phyloP scores from a whole-genome alignment of 2,797 vertebrate species.

The Kryptolebias ocellatus region DNA sequence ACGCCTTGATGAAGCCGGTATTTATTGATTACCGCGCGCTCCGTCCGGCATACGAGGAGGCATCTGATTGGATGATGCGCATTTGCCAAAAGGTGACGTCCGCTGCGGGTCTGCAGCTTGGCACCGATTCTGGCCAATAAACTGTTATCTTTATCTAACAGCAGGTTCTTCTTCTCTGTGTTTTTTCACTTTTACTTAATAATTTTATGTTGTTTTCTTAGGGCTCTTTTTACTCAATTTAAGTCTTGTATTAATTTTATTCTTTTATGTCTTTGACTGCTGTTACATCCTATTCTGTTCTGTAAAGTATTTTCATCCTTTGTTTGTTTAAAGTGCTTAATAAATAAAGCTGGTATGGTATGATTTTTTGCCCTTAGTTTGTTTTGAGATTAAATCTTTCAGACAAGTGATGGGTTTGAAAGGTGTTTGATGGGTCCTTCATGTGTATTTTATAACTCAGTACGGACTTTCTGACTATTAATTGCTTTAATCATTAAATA shows the following conservation, averaged over 20 bases:
- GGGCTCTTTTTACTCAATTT: too few relatives aligned
- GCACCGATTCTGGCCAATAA: neutral
- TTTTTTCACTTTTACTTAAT: neutral
- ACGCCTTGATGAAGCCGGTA: neutral
- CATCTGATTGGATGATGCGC: conserved; percentile 30
- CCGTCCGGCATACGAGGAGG: neutral
- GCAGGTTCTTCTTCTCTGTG: neutral
- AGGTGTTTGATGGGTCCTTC: neutral
- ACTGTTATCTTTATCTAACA: neutral
- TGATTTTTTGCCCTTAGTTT: neutral
- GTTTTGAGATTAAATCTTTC: neutral
- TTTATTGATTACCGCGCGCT: conserved; percentile 28
- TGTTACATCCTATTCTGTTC: too few relatives aligned
- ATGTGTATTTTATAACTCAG: too few relatives aligned
- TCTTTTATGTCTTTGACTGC: too few relatives aligned
- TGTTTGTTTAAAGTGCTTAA: too few relatives aligned
- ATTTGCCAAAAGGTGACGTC: conserved; percentile 10
- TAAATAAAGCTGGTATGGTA: too few relatives aligned
- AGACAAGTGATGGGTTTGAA: neutral
- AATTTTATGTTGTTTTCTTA: too few relatives aligned
- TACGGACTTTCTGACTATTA: neutral
- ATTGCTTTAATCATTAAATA: neutral
- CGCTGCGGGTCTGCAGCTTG: neutral
- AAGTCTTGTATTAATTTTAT: too few relatives aligned
- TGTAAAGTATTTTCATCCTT: too few relatives aligned